phyloP scores from a whole-genome alignment of 2,113 vertebrate species.

The Lampris incognitus region DNA sequence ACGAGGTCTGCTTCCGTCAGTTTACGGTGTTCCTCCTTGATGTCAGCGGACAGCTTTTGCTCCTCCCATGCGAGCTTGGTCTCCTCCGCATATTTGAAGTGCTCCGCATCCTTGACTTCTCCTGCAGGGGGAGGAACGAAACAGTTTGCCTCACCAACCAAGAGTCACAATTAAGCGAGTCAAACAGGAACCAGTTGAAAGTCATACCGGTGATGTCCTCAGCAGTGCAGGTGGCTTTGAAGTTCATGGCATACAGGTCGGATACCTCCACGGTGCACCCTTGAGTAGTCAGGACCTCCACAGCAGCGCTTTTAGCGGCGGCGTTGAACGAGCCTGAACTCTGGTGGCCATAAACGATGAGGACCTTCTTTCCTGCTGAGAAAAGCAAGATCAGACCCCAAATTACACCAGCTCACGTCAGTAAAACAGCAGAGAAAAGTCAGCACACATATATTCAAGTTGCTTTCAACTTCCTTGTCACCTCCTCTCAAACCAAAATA shows the following conservation, averaged over 20 bases:
- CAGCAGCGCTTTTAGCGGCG: slow-evolving; percentile 82
- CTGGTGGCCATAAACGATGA: slow-evolving; percentile 84
- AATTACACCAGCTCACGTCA: not conserved
- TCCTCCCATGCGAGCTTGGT: slow-evolving; percentile 78
- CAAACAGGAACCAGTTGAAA: not conserved
- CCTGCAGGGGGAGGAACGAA: slow-evolving; percentile 58
- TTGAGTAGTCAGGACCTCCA: slow-evolving; percentile 66
- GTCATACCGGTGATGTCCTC: slow-evolving; percentile 80
- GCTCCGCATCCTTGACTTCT: slow-evolving; percentile 66
- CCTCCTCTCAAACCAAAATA: too few relatives aligned
- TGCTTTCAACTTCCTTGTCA: too few relatives aligned
- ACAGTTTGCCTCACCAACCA: too few relatives aligned
- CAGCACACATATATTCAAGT: too few relatives aligned
- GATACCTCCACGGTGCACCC: slow-evolving; percentile 82
- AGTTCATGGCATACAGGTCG: slow-evolving; percentile 85
- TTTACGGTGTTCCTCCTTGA: slow-evolving; percentile 83
- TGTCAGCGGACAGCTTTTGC: slow-evolving; percentile 78
- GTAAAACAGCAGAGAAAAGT: too few relatives aligned
- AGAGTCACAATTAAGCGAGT: not conserved
- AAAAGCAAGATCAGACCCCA: not conserved
- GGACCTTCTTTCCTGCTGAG: slow-evolving; percentile 65
- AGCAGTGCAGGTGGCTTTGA: slow-evolving; percentile 80
- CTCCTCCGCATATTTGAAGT: slow-evolving; percentile 80
- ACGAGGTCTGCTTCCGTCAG: slow-evolving; percentile 81
- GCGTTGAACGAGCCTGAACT: slow-evolving; percentile 83